Evolutionary conservation across 2,888 invertebrate genomes (phyloP).

Genomic region (Pilophorus perplexus): DNA sequence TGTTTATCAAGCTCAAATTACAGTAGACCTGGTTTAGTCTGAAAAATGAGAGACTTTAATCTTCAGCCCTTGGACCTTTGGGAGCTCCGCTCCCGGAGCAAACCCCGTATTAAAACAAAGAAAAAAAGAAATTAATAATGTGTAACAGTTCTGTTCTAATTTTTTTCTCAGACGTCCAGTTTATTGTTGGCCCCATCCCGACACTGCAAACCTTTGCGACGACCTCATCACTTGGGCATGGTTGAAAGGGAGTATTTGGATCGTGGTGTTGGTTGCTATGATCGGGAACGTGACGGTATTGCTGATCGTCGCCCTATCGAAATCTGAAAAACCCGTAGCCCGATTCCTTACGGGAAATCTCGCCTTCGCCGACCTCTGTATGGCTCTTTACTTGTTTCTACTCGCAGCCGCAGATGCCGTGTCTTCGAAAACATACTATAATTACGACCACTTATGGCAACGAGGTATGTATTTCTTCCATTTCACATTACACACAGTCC

Average conservation of each 20-base stretch:
- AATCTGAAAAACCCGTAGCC: conserved; percentile 64
- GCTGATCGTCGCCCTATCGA: conserved; percentile 65
- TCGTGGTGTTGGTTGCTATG: conserved; percentile 77
- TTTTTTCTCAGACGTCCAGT: too few relatives aligned
- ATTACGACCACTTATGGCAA: conserved; percentile 89
- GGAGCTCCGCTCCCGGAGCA: too few relatives aligned
- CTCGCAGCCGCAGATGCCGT: conserved; percentile 80
- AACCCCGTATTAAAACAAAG: too few relatives aligned
- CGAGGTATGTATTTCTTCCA: conserved; percentile 63
- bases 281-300: conserved; percentile 81
- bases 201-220: conserved; percentile 84
- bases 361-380: conserved; percentile 83
- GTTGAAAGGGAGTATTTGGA: conserved; percentile 80
- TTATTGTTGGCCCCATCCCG: conserved; percentile 69
- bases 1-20: too few relatives aligned
- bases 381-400: conserved; percentile 79
- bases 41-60: too few relatives aligned
- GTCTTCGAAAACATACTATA: conserved; percentile 83
- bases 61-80: too few relatives aligned
- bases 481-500: too few relatives aligned
- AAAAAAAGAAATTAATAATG: too few relatives aligned
- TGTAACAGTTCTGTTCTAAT: too few relatives aligned
- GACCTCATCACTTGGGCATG: conserved; percentile 83
- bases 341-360: conserved; percentile 77
- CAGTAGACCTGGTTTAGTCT: too few relatives aligned